Evolutionary conservation across 2,888 invertebrate genomes (phyloP).

Genomic region (Drosophila limbata): DNA sequence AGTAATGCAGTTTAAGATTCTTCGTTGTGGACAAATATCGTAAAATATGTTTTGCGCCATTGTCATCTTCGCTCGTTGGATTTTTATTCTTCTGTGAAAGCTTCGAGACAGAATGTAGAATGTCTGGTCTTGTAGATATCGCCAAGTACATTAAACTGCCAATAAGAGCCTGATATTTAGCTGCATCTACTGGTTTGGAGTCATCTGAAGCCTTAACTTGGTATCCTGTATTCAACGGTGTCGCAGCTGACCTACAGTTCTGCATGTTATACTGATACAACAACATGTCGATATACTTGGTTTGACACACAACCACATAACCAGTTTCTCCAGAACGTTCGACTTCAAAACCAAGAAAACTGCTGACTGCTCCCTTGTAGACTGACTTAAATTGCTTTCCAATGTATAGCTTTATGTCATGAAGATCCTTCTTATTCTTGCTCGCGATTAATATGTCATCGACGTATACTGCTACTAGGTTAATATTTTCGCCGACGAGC

Average conservation of each 20-base stretch:
- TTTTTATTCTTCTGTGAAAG: conserved; percentile 16
- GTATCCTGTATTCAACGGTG: conserved; percentile 10
- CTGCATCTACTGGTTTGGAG: neutral
- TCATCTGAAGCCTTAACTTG: conserved; percentile 4
- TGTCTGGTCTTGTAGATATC: conserved; percentile 10
- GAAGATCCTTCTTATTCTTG: neutral
- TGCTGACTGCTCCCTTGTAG: conserved; percentile 2
- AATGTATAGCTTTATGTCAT: neutral
- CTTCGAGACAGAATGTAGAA: conserved; percentile 10
- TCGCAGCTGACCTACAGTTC: neutral
- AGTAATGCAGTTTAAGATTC: neutral
- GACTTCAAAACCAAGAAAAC: conserved; percentile 3
- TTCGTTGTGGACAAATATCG: neutral
- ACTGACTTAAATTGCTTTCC: neutral
- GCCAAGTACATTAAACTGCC: conserved; percentile 17
- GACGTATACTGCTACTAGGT: conserved; percentile 17
- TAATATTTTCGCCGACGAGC: conserved; percentile 4
- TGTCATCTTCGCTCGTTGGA: neutral
- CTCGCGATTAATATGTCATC: conserved; percentile 1
- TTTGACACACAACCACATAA: conserved; percentile 12
- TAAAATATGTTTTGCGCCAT: neutral
- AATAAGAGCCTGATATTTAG: conserved; percentile 7
- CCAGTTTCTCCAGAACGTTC: neutral
- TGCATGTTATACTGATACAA: conserved; percentile 11
- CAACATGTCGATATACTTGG: neutral